These are phyloP conservation scores for Climacteris rufus DNA, from an alignment of 2,113 vertebrate genomes.

Conservation along the genomic window DNA sequence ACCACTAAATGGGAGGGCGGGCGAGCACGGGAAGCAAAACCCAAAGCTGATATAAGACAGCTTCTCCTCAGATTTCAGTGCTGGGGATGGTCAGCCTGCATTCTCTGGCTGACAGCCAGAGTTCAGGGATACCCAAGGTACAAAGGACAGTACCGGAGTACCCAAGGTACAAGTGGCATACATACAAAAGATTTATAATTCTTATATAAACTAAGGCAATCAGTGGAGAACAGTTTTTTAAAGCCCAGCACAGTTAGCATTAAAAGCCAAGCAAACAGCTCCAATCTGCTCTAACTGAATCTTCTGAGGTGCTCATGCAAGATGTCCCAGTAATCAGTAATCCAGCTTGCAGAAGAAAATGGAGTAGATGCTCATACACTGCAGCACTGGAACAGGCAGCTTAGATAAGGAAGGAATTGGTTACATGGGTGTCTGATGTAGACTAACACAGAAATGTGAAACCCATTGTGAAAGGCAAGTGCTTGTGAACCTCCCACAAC, in stretches of 20 bases:
- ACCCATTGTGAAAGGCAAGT: neutral
- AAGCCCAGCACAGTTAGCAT: neutral
- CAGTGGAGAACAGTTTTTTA: neutral
- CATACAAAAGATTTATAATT: neutral
- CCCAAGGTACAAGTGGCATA: neutral
- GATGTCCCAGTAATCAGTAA: neutral
- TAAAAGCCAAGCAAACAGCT: neutral
- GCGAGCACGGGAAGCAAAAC: neutral
- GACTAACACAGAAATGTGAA: neutral
- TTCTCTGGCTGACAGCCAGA: neutral
- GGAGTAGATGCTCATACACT: neutral
- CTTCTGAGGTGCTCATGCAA: neutral
- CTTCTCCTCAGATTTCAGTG: neutral
- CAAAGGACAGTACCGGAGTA: neutral
- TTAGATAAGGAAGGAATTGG: neutral
- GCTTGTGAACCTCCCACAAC: neutral
- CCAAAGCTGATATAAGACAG: neutral
- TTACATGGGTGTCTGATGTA: neutral
- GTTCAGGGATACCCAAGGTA: neutral
- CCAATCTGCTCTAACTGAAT: neutral
- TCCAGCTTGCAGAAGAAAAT: neutral
- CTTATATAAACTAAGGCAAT: neutral
- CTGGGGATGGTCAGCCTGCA: neutral
- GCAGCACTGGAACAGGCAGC: neutral
- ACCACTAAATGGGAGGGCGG: neutral